Base-by-base conservation (phyloP, 2,113 vertebrate species). In the Protomyctophum bolini region DNA sequence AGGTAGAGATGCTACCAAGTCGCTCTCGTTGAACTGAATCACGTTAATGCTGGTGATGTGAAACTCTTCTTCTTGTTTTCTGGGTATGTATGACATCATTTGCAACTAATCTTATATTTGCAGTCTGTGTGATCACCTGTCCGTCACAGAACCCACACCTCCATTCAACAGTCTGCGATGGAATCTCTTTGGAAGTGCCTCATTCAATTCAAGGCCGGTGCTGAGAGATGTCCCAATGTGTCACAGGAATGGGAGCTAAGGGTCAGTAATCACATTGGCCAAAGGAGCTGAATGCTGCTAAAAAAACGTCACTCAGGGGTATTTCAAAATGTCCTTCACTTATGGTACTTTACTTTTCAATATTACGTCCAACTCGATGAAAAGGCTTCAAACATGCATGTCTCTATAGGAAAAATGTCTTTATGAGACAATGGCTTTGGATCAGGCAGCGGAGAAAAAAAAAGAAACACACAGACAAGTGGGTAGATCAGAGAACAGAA, bases 21-120 rank as follows among this genome's bases (percentile, higher is more conserved):
- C 51, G n/a, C 56, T 47, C 51, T 55, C 66, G 14, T 71, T 64
- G 28, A n/a, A 54, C 62, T 41, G 33, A 12, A 15, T 70, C 47
- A 68, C 51, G 51, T 62, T 56, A 58, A 76, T 80, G 85, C 86
- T 87, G 85, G 84, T 88, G 86, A 77, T 64, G n/a, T 10, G 57
- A 59, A 52, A 72, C 77, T 73, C 56, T 49, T 57, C 61, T 47
- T 21, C 50, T 52, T n/a, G 15, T 4, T 6, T 56, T 51, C 21
- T 54, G 14, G 64, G 6, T n/a, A 54, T 50, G 33, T 55, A 46
- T 74, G 76, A 75, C 70, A 72, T 72, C 80, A 55, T 70, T 8
- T 62, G 58, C 12, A 49, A 68, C 47, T 6, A 77, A 61, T 21
- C 46, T 5, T 55, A 63, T 1, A 0, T 55, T 33, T 2, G 10